Evolutionary conservation across 2,888 invertebrate genomes (phyloP), one percentile per base, ranked within the genome.

Genomic region (Tethea ocularis): DNA sequence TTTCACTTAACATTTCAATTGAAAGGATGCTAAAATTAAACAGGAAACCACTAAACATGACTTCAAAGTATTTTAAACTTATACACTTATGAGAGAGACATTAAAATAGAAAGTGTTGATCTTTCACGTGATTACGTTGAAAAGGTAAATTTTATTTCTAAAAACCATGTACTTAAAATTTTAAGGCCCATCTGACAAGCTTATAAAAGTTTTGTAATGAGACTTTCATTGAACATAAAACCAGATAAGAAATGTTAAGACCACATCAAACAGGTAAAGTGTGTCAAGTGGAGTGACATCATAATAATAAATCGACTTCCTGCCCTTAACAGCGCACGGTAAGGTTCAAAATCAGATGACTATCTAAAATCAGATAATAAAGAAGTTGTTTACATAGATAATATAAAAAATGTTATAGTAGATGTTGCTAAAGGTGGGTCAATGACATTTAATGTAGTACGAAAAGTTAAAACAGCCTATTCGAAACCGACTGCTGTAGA

Each of bases 211-310:
- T 46, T 46, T 20, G 46, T 46, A 46, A 46, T 46, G 46, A 46
- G 20, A 46, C 46, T 46, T 46, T 20, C 46, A 46, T 46, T 20
- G 46, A 46, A 56, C 56, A 41, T 22, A 56, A 57, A 20, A 33
- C 23, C 51, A 26, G 29, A 20, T 33, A 51, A 51, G 46, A 20
- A 46, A 46, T 46, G 46, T 46, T 46, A 46, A 46, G 38, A 56
- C 46, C 63, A 71, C 70, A 72, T 71, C 68, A 78, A 70, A 74
- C 74, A 80, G 72, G 76, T 73, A 73, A 82, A 75, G 66, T 75
- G 66, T 80, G 80, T 70, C 81, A 76, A 56, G 61, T 59, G 74
- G 74, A 75, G 76, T 72, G 75, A 75, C 75, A 77, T 72, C 71
- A 72, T 57, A 63, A 60, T 55, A 61, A 57, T 57, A 68, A 54